Evolutionary conservation across 2,888 invertebrate genomes (phyloP).

Genomic region (Fragum sueziense): DNA sequence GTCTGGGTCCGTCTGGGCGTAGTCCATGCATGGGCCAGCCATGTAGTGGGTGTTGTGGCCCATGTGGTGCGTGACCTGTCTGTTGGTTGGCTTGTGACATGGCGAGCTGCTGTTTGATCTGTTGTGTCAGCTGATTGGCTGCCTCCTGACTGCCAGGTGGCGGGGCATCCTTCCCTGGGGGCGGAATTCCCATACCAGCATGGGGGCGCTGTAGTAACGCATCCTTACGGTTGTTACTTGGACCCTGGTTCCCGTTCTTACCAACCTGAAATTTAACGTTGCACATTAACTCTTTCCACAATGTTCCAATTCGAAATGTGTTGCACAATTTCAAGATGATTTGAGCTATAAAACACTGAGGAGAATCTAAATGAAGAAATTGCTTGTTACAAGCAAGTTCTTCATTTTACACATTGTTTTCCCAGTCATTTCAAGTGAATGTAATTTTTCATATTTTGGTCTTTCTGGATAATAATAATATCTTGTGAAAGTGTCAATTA

Average conservation of each 20-base stretch:
- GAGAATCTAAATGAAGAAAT: too few species aligned
- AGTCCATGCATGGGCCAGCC: slow-evolving; percentile 48
- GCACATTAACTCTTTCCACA: too few species aligned
- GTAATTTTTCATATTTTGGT: too few species aligned
- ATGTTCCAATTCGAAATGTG: too few species aligned
- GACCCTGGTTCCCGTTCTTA: not conserved
- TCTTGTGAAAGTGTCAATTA: too few species aligned
- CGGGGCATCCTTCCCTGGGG: slow-evolving; percentile 37
- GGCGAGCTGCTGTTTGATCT: slow-evolving; percentile 58
- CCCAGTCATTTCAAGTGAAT: too few species aligned
- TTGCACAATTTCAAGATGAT: not conserved
- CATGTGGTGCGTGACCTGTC: slow-evolving; percentile 48
- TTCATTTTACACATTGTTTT: too few species aligned
- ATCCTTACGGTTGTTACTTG: slow-evolving; percentile 31
- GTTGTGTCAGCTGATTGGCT: slow-evolving; percentile 58
- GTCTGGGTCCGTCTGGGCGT: slow-evolving; percentile 49
- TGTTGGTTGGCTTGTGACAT: slow-evolving; percentile 30
- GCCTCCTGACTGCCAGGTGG: slow-evolving; percentile 61
- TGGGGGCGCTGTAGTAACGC: slow-evolving; percentile 40
- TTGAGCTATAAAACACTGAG: too few species aligned
- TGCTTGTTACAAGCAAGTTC: too few species aligned
- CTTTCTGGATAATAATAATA: too few species aligned
- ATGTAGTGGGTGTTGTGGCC: slow-evolving; percentile 48
- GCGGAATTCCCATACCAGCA: slow-evolving; percentile 18
- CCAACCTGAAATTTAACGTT: slow-evolving; percentile 9